Evolutionary conservation across 1,140 invertebrate genomes (phyloP).

Genomic region (Scaptodrosophila lebanonensis): DNA sequence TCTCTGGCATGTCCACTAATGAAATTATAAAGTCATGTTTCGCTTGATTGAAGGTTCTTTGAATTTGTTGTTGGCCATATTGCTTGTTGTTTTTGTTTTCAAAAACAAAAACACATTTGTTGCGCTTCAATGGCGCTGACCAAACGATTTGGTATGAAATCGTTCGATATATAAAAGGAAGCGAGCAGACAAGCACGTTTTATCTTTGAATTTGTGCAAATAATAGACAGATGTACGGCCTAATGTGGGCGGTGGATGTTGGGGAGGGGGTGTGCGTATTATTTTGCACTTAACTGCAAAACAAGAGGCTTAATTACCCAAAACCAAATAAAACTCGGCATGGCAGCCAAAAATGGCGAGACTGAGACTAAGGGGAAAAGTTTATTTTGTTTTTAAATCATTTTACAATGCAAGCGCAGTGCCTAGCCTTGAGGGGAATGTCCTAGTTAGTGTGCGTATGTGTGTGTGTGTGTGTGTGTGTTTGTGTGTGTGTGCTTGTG

Average conservation of each 20-base stretch:
- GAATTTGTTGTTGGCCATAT: conserved; percentile 9
- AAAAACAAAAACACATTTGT: conserved; percentile 28
- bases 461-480: too few relatives aligned
- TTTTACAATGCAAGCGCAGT: conserved; percentile 5
- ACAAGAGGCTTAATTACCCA: conserved; percentile 66
- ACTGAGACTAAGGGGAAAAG: conserved; percentile 6
- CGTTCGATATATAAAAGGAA: too few relatives aligned
- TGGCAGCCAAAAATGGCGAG: conserved; percentile 26
- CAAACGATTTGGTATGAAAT: too few relatives aligned
- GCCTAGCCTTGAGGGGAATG: neutral
- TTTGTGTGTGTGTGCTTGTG: too few relatives aligned
- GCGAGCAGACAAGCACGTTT: neutral
- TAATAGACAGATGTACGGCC: neutral
- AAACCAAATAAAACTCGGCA: conserved; percentile 59
- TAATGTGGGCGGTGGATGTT: conserved; percentile 1
- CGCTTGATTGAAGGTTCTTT: conserved; percentile 43
- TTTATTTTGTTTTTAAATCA: conserved; percentile 13
- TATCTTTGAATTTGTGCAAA: conserved; percentile 32
- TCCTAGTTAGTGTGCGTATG: neutral
- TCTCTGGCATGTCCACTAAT: conserved; percentile 29
- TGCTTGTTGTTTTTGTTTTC: conserved; percentile 36
- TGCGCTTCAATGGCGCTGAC: neutral
- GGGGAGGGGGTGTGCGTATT: conserved; percentile 37
- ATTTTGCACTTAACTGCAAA: conserved; percentile 64
- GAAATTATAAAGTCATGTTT: conserved; percentile 45